Evolutionary conservation across 2,113 vertebrate species (phyloP).

Genomic region (Pygoscelis adeliae): DNA sequence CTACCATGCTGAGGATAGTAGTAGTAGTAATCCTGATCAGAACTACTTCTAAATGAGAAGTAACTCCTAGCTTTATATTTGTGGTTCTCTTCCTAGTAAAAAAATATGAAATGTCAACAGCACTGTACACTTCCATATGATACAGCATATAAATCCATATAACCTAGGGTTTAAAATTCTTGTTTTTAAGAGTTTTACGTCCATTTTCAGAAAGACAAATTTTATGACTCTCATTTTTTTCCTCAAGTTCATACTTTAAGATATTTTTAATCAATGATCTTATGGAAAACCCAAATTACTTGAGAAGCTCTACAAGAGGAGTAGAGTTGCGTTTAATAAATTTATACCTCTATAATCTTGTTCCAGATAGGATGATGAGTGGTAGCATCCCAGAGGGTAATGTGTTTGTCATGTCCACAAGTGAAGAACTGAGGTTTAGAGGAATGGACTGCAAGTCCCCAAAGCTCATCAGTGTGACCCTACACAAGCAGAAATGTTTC

Average conservation of each 20-base stretch:
- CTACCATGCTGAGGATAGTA: neutral
- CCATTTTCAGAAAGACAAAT: neutral
- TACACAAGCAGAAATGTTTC: slow-evolving; percentile 52
- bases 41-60: neutral
- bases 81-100: neutral
- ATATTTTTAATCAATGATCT: neutral
- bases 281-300: neutral
- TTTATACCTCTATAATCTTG: slow-evolving; percentile 88
- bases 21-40: neutral
- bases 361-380: slow-evolving; percentile 90
- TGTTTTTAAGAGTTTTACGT: neutral
- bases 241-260: neutral
- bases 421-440: slow-evolving; percentile 91
- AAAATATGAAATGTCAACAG: neutral
- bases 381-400: slow-evolving; percentile 91
- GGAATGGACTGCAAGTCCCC: slow-evolving; percentile 93
- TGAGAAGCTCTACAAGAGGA: neutral
- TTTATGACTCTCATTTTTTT: neutral
- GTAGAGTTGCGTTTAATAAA: neutral
- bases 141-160: neutral
- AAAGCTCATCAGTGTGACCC: slow-evolving; percentile 96
- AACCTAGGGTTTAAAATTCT: neutral
- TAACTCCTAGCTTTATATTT: neutral
- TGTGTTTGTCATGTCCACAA: slow-evolving; percentile 92
- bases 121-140: neutral